These are phyloP conservation scores for Microtus agrestis DNA, from an alignment of 2,797 vertebrate genomes.

Conservation along the genomic window DNA sequence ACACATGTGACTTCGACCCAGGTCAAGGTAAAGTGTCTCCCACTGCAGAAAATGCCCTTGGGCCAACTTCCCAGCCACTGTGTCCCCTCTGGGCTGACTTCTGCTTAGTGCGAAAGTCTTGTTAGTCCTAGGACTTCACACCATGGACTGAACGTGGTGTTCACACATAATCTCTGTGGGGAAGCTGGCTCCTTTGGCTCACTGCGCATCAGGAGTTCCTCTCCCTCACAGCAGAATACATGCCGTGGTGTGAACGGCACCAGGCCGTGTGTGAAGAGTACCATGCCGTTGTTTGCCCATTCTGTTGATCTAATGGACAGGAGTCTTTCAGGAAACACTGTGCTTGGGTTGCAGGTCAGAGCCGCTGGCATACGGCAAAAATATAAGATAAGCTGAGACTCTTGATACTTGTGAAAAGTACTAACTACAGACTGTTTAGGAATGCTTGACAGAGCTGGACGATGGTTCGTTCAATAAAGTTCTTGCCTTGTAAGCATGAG, in stretches of 20 bases:
- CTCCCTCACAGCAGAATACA: not conserved
- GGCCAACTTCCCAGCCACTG: not conserved
- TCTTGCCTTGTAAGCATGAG: too few species aligned
- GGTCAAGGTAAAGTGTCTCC: not conserved
- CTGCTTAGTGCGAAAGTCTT: not conserved
- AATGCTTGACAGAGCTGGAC: not conserved
- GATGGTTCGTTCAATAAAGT: not conserved
- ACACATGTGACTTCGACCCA: not conserved
- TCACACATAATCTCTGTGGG: not conserved
- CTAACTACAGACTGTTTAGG: not conserved
- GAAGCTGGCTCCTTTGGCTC: not conserved
- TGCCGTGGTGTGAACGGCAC: not conserved
- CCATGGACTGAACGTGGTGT: not conserved
- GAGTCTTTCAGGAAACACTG: not conserved
- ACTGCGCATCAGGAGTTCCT: not conserved
- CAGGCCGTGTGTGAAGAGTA: not conserved
- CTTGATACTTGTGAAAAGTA: not conserved
- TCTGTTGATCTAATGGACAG: not conserved
- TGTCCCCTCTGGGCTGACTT: not conserved
- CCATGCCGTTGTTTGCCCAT: not conserved
- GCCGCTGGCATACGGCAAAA: constrained; percentile 6
- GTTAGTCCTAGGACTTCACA: not conserved
- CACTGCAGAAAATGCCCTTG: not conserved
- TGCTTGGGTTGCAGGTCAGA: not conserved
- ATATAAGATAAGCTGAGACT: constrained; percentile 1